Percentiles rank a stretch among this genome's conserved stretches.
Conservation (phyloP, 1,140 invertebrate species). For the Drusus annulatus region DNA sequence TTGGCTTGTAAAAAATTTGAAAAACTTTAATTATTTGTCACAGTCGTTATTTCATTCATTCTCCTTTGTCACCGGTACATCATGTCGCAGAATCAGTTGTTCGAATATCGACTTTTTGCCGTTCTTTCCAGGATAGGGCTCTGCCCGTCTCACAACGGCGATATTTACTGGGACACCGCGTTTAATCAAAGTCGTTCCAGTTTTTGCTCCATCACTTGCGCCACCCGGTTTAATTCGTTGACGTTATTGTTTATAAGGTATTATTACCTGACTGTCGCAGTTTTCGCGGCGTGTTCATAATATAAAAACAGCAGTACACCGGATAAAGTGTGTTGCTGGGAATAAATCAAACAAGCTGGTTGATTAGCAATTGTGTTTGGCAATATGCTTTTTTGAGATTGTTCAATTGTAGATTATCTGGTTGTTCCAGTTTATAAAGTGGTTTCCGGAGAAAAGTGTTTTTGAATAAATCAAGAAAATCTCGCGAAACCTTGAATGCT, state of each 20-base stretch:
- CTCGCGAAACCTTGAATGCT: too few relatives aligned
- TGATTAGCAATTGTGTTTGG: too few relatives aligned
- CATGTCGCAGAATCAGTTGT: not conserved
- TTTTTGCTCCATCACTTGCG: constrained; percentile 27
- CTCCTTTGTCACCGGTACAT: not conserved
- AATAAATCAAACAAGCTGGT: too few relatives aligned
- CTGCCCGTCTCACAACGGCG: not conserved
- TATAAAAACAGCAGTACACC: not conserved
- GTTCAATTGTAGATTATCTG: too few relatives aligned
- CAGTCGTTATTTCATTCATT: not conserved
- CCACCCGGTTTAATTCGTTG: constrained; percentile 44
- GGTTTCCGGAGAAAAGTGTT: too few relatives aligned
- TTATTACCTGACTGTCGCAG: constrained; percentile 15
- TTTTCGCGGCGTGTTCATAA: constrained; percentile 1
- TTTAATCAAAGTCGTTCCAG: not conserved
- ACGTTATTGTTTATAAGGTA: constrained; percentile 43
- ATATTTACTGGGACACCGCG: constrained; percentile 2
- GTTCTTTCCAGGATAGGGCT: not conserved
- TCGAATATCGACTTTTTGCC: not conserved
- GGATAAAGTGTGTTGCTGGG: not conserved
- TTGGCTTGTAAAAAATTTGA: too few relatives aligned
- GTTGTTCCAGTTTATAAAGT: too few relatives aligned
- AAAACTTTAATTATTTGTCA: too few relatives aligned
- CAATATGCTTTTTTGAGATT: too few relatives aligned
- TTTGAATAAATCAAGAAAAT: too few relatives aligned